Base-by-base conservation (phyloP, 1,140 invertebrate species). In the Drosophila mauritiana region DNA sequence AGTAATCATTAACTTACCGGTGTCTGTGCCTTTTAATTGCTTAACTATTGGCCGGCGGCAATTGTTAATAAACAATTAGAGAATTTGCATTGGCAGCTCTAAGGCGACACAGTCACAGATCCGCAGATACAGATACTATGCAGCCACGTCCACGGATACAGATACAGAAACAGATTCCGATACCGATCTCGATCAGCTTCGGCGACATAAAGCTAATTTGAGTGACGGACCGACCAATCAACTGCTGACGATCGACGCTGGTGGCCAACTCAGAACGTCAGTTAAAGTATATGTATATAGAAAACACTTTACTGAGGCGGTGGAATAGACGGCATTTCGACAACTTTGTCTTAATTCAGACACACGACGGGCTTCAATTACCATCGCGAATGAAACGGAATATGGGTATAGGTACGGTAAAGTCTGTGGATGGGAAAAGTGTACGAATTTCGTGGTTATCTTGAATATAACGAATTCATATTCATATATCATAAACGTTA, bases 51-150 rank as follows among this genome's bases (percentile, higher is more conserved):
- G 79, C 82, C 82, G 65, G 55, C 80, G 79, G 83, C 84, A 78
- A 83, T 89, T 89, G 83, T 88, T 88, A 88, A 88, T 89, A 88
- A 76, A 88, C 83, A 88, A 88, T 88, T 88, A 82, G 40, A 65
- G 65, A 86, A 86, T 85, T 85, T 82, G 82, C 83, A 86, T 86
- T 78, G 62, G 48, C 42, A 27, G 36, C 34, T 54, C 53, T 45
- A 49, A 27, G 48, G 34, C 53, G 55, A 52, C 52, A 61, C 45
- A 48, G 72, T 27, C 49, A 39, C 49, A 52, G 72, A 75, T 75
- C 65, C 54, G 52, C 49, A 58, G 62, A 68, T 55, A 53, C 48
- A 17, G 48, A 51, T 51, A 51, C 48, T 34, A 15, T 17, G 17
- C 25, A 51, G 31, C 31, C 31, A 31, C 31, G 31, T 31, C 7